A percentile compares a stretch with the other conserved stretches of the same genome.
These are phyloP conservation scores for Bungarus multicinctus DNA, from an alignment of 2,113 vertebrate species.

Conservation along the genomic window DNA sequence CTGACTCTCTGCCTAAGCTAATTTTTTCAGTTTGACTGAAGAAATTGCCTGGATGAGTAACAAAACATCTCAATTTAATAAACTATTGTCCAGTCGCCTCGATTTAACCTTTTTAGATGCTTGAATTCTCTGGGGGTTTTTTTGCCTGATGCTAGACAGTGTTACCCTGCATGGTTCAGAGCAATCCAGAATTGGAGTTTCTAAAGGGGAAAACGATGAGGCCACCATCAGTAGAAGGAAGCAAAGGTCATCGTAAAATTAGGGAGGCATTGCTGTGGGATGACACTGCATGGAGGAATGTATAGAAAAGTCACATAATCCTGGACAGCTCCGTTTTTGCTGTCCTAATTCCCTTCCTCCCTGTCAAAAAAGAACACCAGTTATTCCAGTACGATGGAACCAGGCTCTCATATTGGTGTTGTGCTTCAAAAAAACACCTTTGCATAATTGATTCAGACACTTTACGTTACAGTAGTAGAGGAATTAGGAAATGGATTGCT, in stretches of 20 bases:
- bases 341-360: background rate
- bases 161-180: background rate
- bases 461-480: background rate
- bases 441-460: background rate
- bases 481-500: background rate
- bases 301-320: background rate
- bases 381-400: background rate
- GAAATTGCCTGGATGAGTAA: background rate
- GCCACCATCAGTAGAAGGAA: background rate
- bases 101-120: background rate
- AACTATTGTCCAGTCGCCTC: background rate
- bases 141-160: background rate
- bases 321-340: background rate
- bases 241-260: slow-evolving; percentile 19
- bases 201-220: background rate
- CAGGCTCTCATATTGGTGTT: background rate
- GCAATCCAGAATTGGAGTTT: background rate
- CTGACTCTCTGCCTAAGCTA: background rate
- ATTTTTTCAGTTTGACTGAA: background rate
- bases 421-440: background rate
- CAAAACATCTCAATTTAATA: background rate
- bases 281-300: background rate
- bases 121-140: background rate
- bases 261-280: background rate
- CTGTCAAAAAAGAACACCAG: background rate